These are phyloP conservation scores for Isaurus tuberculatus DNA, from an alignment of 92 coral and sea anemone genomes.

Conservation along the genomic window DNA sequence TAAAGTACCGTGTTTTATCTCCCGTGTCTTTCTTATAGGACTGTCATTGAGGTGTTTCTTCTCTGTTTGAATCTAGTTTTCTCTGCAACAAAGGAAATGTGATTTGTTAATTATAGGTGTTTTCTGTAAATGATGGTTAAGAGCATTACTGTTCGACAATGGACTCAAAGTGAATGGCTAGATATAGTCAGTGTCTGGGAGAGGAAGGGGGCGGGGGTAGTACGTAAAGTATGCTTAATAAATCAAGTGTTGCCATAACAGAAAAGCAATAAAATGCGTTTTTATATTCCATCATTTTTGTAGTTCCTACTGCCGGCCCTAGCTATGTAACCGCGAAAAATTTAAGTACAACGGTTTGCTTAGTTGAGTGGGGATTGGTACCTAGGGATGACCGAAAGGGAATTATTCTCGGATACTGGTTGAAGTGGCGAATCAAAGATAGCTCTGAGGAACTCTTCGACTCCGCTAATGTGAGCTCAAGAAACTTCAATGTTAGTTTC, in stretches of 20 bases:
- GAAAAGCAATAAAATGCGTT: not conserved
- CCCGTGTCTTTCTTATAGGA: too few relatives aligned
- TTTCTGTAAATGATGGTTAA: too few relatives aligned
- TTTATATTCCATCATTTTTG: not conserved
- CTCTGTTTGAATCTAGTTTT: too few relatives aligned
- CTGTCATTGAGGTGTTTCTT: too few relatives aligned
- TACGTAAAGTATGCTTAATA: too few relatives aligned
- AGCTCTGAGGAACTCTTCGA: not conserved
- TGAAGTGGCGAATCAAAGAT: not conserved
- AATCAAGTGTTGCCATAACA: too few relatives aligned
- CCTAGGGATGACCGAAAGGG: slow-evolving; percentile 18
- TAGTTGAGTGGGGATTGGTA: slow-evolving; percentile 29
- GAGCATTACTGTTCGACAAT: not conserved
- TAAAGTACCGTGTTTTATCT: too few relatives aligned
- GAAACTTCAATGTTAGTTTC: not conserved
- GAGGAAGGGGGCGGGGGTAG: too few relatives aligned
- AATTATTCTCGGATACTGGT: slow-evolving; percentile 7
- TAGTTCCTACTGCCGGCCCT: slow-evolving; percentile 26
- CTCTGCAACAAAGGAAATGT: too few relatives aligned
- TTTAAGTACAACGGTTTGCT: slow-evolving; percentile 17
- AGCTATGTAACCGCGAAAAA: slow-evolving; percentile 20
- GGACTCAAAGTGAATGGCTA: not conserved
- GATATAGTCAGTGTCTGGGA: not conserved
- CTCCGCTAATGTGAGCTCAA: not conserved
- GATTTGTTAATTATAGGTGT: too few relatives aligned